Conservation (phyloP, 2,888 invertebrate species). For the Ischnura elegans region DNA sequence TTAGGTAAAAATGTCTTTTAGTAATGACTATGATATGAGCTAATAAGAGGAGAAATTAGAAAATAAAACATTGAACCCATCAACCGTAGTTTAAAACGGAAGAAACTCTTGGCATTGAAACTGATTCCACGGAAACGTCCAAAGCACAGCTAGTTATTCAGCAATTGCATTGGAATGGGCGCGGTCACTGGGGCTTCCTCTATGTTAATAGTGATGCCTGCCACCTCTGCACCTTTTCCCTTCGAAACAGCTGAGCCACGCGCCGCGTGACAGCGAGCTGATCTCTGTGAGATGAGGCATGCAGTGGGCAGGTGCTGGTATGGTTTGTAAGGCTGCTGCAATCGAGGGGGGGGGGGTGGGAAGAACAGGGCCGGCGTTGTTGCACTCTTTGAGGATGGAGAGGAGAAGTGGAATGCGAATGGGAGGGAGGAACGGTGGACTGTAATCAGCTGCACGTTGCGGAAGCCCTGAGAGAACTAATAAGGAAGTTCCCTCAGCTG, state of each 20-base stretch:
- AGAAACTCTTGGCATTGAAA: no score
- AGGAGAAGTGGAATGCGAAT: not conserved
- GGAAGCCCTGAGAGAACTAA: not conserved
- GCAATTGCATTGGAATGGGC: no score
- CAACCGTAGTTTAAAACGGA: no score
- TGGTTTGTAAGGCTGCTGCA: not conserved
- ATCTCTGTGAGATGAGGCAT: not conserved
- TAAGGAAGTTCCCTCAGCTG: not conserved
- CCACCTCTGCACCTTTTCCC: not conserved
- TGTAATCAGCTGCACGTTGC: not conserved
- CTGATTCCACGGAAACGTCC: no score
- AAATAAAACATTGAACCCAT: no score
- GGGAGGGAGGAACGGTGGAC: not conserved
- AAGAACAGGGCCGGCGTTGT: not conserved
- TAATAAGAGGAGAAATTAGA: no score
- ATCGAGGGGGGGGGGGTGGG: not conserved
- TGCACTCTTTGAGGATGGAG: no score
- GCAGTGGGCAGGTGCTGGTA: not conserved
- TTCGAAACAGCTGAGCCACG: not conserved
- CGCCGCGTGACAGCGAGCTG: constrained; percentile 6
- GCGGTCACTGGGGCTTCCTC: no score
- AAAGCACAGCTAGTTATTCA: no score
- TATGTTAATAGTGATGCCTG: no score
- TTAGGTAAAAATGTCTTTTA: no score
- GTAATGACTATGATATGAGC: no score